These are phyloP conservation scores for Orthosia gracilis DNA, from an alignment of 2,888 invertebrate genomes.

Conservation along the genomic window DNA sequence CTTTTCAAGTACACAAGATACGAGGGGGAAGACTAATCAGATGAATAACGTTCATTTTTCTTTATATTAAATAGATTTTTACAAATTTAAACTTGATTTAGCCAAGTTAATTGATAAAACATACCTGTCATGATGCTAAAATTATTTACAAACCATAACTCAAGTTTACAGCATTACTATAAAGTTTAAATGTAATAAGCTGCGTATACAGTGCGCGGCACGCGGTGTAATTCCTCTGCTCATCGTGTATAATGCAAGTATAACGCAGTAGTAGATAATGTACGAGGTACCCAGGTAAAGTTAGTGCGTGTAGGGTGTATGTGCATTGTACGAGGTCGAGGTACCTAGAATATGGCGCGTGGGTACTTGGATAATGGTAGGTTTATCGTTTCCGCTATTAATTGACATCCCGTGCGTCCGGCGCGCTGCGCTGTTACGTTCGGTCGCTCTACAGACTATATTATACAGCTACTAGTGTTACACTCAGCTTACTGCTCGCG, in stretches of 20 bases:
- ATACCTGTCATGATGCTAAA: neutral
- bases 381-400: neutral
- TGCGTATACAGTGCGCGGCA: neutral
- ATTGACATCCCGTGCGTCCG: neutral
- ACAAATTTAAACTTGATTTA: neutral
- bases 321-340: too few relatives aligned
- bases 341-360: too few relatives aligned
- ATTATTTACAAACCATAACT: neutral
- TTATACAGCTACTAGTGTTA: neutral
- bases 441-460: neutral
- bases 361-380: too few relatives aligned
- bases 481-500: neutral
- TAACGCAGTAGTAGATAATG: neutral
- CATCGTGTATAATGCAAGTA: neutral
- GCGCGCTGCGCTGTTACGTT: too few relatives aligned
- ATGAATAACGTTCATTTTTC: neutral
- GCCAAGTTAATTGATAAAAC: neutral
- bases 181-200: neutral
- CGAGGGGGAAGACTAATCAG: neutral
- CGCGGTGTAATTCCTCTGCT: slow-evolving; percentile 7
- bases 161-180: neutral
- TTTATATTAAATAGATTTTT: neutral
- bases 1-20: neutral
- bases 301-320: neutral
- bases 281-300: neutral